Evolutionary conservation across 1,140 invertebrate genomes (phyloP), one percentile per base, ranked within the genome.

Genomic region (Bactericera cockerelli): DNA sequence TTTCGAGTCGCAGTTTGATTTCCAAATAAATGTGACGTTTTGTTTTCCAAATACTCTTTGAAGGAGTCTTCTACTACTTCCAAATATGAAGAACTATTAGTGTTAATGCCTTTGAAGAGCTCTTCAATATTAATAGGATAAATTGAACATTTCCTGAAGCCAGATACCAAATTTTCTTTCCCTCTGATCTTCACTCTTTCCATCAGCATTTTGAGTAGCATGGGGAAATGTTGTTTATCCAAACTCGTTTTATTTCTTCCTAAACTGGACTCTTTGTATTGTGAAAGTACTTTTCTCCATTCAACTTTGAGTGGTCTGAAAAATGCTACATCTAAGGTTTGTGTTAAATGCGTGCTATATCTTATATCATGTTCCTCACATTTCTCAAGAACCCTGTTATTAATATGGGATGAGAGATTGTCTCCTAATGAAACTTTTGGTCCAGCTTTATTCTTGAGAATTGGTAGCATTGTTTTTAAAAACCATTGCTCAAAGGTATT

Each of bases 401-500:
- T 14, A 22, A 54, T 22, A 22, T 54, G 49, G 11, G 6, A 54
- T 14, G 49, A 54, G 22, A 8, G 49, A 54, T 54, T 54, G 21
- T 54, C 49, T 22, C 49, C 49, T 16, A 14, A 54, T 54, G 21
- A 54, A 11, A 22, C 14, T 36, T 36, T 36, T 36, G 33, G 33
- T 36, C 33, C 33, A 36, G 33, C 16, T 16, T 36, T 36, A 10
- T 36, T 36, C 33, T 36, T 36, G 10, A 36, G 22, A 21, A 14
- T 22, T 13, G 21, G 49, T 54, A 22, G 21, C 11, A 54, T 22
- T 22, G 8, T 54, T 73, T 68, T 57, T 22, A 56, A 59, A 61
- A 73, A 69, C 65, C 68, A 73, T 25, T 73, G 67, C 57, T 67
- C 65, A 65, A 72, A 72, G 56, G 57, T 63, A 10, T 3, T n/a